Percentiles rank a stretch among this genome's conserved stretches.
These are phyloP conservation scores for Dermatophagoides farinae DNA, from an alignment of 1,140 invertebrate species.

Conservation along the genomic window DNA sequence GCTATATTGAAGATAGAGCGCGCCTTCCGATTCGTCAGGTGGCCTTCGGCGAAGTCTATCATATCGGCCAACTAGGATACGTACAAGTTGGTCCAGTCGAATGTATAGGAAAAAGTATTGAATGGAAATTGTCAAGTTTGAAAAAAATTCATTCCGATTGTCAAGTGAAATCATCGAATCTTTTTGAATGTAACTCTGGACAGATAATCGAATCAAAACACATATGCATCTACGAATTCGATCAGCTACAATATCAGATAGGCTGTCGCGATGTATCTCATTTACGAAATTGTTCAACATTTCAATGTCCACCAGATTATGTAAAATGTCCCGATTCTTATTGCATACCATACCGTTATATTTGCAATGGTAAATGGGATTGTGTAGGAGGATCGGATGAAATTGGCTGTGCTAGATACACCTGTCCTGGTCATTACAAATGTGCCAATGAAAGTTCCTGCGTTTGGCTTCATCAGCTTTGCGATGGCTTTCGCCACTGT, in stretches of 20 bases:
- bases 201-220: constrained; percentile 16
- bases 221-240: constrained; percentile 21
- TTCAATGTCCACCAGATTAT: constrained; percentile 22
- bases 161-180: neutral
- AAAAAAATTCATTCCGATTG: neutral
- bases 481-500: constrained; percentile 22
- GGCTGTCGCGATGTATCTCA: constrained; percentile 27
- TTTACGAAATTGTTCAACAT: constrained; percentile 23
- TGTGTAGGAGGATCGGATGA: constrained; percentile 24
- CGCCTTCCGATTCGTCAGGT: constrained; percentile 16
- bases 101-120: constrained; percentile 9
- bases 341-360: constrained; percentile 24
- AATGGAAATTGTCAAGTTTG: neutral
- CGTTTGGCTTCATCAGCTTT: constrained; percentile 20
- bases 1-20: constrained; percentile 15
- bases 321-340: constrained; percentile 27
- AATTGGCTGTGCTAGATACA: constrained; percentile 20
- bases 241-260: constrained; percentile 20
- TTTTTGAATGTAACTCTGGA: constrained; percentile 19
- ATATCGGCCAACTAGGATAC: constrained; percentile 16
- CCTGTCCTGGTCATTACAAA: constrained; percentile 21
- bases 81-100: constrained; percentile 19
- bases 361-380: constrained; percentile 25
- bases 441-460: constrained; percentile 20
- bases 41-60: constrained; percentile 16